Percentiles rank a stretch among this genome's conserved stretches.
phyloP scores from a whole-genome alignment of 2,797 vertebrate genomes.

The Rhyacichthys aspro region DNA sequence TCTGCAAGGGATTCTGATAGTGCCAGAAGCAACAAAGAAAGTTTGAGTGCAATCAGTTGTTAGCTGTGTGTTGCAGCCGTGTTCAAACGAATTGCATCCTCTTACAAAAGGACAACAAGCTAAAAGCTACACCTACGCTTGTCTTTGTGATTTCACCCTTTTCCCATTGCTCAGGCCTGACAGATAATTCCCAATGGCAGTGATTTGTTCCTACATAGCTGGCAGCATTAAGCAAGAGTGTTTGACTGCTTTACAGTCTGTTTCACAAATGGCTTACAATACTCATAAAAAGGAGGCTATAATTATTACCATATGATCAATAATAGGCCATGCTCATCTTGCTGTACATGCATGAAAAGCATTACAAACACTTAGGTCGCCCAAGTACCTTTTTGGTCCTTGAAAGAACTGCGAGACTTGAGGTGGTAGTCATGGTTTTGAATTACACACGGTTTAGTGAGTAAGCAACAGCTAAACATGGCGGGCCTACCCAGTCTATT shows the following conservation, averaged over 20 bases:
- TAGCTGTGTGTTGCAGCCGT: conserved; percentile 14
- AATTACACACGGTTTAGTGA: conserved; percentile 31
- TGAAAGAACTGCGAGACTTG: conserved; percentile 11
- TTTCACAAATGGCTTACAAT: conserved; percentile 43
- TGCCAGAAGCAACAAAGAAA: conserved; percentile 38
- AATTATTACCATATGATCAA: conserved; percentile 67
- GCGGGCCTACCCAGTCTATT: conserved; percentile 34
- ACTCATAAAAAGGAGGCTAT: conserved; percentile 39
- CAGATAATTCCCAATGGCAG: conserved; percentile 60
- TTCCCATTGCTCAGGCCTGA: conserved; percentile 52
- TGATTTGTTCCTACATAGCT: conserved; percentile 62
- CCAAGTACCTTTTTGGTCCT: conserved; percentile 7
- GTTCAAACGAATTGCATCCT: conserved; percentile 41
- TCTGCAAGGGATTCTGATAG: conserved; percentile 27
- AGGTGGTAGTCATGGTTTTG: conserved; percentile 23
- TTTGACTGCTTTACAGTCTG: conserved; percentile 45
- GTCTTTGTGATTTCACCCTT: conserved; percentile 60
- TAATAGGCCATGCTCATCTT: conserved; percentile 33
- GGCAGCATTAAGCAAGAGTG: conserved; percentile 40
- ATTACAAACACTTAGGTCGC: conserved; percentile 12
- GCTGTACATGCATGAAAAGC: conserved; percentile 36
- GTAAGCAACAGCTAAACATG: conserved; percentile 41
- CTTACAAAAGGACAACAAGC: conserved; percentile 36
- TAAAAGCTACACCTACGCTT: conserved; percentile 65
- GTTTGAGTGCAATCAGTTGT: conserved; percentile 28